Evolutionary conservation across 1,140 invertebrate genomes (phyloP), one percentile per base, ranked within the genome.

Genomic region (Brachionus sp.): DNA sequence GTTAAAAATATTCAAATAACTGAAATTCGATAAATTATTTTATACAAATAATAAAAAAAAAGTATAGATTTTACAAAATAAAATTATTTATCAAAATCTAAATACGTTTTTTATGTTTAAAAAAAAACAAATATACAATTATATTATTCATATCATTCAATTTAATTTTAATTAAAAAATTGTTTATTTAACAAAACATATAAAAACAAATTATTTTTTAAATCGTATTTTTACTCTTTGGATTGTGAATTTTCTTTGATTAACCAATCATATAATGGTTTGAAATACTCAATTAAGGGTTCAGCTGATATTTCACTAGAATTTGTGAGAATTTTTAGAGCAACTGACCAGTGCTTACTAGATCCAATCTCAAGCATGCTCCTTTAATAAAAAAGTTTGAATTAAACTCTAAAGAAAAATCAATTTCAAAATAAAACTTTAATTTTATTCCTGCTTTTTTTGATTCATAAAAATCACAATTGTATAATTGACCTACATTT

Each of bases 401-500:
- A 33, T 64, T 12, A 82, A 25, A 82, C 5, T 9, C 5, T 23
- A 80, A 37, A 57, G n/a, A 35, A 44, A 3, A 9, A 4, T 29
- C 0, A 57, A 37, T 19, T 35, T 25, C 13, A n/a, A 6, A 62
- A 25, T 2, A 10, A 86, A 84, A 86, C 86, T 85, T 85, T 6
- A 87, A 84, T 16, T 84, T n/a, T 23, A 84, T 35, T 50, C 95
- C 95, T 73, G 94, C 95, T 77, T 91, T 91, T 2, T 90, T 91
- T 75, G 92, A 95, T 85, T 92, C 90, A 86, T 94, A 94, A 85
- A 97, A 93, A 88, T 97, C 95, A 88, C 95, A 98, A 86, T 93
- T 93, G 88, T 97, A 93, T 7, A 97, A 88, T 0, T 93, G 93
- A 80, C 92, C 92, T 10, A 86, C 87, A 87, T 95, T 93, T 3